Percentiles rank a stretch among this genome's conserved stretches.
Evolutionary conservation across 2,888 invertebrate genomes (phyloP).

Genomic region (Agonopterix alstromeriana): DNA sequence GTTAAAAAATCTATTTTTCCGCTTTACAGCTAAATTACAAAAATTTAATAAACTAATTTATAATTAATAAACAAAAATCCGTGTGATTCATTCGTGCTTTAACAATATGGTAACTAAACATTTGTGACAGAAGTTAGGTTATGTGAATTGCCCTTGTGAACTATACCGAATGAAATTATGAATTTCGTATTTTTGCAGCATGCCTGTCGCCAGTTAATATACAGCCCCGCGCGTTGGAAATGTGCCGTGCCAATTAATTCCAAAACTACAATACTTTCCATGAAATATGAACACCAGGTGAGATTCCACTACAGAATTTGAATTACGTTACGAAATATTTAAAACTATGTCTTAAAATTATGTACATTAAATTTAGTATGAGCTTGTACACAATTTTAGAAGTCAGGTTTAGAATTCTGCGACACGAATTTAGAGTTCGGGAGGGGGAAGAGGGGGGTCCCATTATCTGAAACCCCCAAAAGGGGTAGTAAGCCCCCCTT

Average conservation of each 20-base stretch:
- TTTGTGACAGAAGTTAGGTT: slow-evolving; percentile 32
- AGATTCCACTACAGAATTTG: neutral
- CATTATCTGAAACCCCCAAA: no score
- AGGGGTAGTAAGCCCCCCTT: no score
- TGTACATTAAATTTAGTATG: no score
- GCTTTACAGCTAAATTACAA: slow-evolving; percentile 24
- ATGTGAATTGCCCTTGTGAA: slow-evolving; percentile 38
- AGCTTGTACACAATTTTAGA: no score
- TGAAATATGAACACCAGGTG: slow-evolving; percentile 55
- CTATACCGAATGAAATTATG: slow-evolving; percentile 10
- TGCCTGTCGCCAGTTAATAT: slow-evolving; percentile 63
- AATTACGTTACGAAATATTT: no score
- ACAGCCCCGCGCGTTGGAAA: slow-evolving; percentile 66
- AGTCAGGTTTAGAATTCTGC: no score
- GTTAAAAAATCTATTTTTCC: slow-evolving; percentile 33
- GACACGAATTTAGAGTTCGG: no score
- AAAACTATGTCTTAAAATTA: no score
- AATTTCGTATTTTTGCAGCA: slow-evolving; percentile 41
- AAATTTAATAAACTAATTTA: slow-evolving; percentile 15
- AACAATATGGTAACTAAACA: slow-evolving; percentile 34
- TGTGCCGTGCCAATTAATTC: slow-evolving; percentile 49
- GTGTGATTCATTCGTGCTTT: slow-evolving; percentile 19
- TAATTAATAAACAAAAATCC: slow-evolving; percentile 16
- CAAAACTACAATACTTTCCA: slow-evolving; percentile 40
- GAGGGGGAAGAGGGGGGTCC: no score